A percentile compares a stretch with the other conserved stretches of the same genome.
Conservation (phyloP, 1,140 invertebrate species). For the Wiebesia pumilae region DNA sequence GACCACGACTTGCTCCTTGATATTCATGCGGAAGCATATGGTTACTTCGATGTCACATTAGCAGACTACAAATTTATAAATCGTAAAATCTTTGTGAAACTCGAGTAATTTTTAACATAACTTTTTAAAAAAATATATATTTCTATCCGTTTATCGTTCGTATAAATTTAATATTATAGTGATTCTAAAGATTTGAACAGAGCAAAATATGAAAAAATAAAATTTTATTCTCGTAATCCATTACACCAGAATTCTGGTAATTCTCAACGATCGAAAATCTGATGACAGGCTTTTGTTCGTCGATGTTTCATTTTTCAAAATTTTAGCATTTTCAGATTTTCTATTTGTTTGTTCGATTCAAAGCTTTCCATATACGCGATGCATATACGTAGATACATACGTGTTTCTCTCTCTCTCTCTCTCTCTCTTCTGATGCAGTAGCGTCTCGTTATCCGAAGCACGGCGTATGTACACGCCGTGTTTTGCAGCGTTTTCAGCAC, state of each 20-base stretch:
- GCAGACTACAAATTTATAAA: neutral
- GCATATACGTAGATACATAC: neutral
- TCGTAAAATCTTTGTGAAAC: neutral
- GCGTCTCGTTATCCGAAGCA: conserved; percentile 71
- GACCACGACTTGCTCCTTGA: conserved; percentile 31
- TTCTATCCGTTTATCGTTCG: neutral
- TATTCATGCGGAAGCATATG: neutral
- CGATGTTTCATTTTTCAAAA: neutral
- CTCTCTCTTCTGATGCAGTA: conserved; percentile 57
- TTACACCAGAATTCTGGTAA: no score
- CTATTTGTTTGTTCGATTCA: neutral
- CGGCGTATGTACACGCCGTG: conserved; percentile 64
- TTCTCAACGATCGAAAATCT: neutral
- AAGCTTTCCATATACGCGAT: neutral
- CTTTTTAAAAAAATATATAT: no score
- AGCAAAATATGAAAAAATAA: neutral
- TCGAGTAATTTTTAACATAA: neutral
- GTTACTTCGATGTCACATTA: neutral
- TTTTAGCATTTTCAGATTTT: neutral
- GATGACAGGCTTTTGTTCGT: neutral
- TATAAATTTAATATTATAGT: no score
- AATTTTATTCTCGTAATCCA: neutral
- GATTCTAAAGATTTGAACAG: no score
- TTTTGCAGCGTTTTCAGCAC: conserved; percentile 72
- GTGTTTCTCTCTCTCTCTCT: neutral